Evolutionary conservation across 2,888 invertebrate species (phyloP).

Genomic region (Nebria brevicollis): DNA sequence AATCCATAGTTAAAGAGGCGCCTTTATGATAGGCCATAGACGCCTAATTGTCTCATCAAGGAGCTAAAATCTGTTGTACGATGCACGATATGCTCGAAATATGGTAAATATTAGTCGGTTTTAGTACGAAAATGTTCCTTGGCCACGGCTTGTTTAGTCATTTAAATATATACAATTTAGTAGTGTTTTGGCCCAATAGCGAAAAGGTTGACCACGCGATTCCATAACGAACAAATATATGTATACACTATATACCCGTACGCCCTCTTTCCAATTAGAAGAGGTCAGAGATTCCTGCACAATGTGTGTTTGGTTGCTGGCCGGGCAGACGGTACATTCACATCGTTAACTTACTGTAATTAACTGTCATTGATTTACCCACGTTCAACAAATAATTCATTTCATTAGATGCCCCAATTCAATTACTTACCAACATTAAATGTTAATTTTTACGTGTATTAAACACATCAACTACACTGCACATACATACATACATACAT

Average conservation of each 20-base stretch:
- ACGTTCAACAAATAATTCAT: conserved; percentile 37
- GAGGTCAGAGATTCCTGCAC: not conserved
- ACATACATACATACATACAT: no score
- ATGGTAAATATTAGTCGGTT: no score
- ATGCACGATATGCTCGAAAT: no score
- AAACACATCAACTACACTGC: conserved; percentile 2
- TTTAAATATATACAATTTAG: not conserved
- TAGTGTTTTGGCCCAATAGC: not conserved
- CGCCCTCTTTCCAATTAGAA: not conserved
- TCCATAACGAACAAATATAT: not conserved
- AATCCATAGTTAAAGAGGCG: no score
- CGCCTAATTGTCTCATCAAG: no score
- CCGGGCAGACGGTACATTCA: conserved; percentile 9
- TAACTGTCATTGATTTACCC: conserved; percentile 42
- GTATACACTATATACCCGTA: not conserved
- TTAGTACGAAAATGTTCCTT: not conserved
- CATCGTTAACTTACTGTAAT: conserved; percentile 42
- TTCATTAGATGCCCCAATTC: conserved; percentile 33
- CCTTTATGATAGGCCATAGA: no score
- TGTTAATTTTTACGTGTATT: not conserved
- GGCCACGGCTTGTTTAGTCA: not conserved
- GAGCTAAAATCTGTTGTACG: no score
- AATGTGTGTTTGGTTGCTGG: not conserved
- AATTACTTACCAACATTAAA: conserved; percentile 8
- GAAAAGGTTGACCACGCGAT: not conserved